A percentile compares a stretch with the other conserved stretches of the same genome.
Evolutionary conservation across 2,113 vertebrate species (phyloP).

Genomic region (Xiphias gladius): DNA sequence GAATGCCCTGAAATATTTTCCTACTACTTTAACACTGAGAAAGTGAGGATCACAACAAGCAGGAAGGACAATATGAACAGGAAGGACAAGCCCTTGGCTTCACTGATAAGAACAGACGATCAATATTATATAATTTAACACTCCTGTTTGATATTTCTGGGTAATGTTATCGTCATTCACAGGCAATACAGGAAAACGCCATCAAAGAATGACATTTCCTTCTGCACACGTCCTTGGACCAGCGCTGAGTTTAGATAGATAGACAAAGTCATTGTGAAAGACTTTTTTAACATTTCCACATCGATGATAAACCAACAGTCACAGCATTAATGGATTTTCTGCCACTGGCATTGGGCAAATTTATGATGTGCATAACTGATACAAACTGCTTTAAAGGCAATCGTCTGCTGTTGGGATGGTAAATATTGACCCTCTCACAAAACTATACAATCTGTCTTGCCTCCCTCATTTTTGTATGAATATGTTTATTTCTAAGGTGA

Average conservation of each 20-base stretch:
- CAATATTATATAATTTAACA: constrained; percentile 74
- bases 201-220: constrained; percentile 77
- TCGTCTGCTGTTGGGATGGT: constrained; percentile 17
- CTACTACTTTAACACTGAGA: constrained; percentile 26
- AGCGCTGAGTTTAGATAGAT: constrained; percentile 39
- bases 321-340: constrained; percentile 61
- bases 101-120: constrained; percentile 74
- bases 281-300: constrained; percentile 56
- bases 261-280: constrained; percentile 66
- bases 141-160: constrained; percentile 45
- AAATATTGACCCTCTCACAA: constrained; percentile 23
- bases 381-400: constrained; percentile 5
- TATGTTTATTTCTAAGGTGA: constrained; percentile 1
- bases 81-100: constrained; percentile 47
- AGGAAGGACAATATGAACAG: constrained; percentile 34
- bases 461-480: neutral
- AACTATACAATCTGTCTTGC: constrained; percentile 3
- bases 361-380: constrained; percentile 31
- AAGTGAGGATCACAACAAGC: constrained; percentile 6
- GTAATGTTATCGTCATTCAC: constrained; percentile 69
- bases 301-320: constrained; percentile 39
- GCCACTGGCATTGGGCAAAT: constrained; percentile 30
- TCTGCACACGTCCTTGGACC: constrained; percentile 44
- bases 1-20: constrained; percentile 10
- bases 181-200: constrained; percentile 57